Conservation (phyloP, 2,113 vertebrate species). For the Cryptomyrus ogoouensis region DNA sequence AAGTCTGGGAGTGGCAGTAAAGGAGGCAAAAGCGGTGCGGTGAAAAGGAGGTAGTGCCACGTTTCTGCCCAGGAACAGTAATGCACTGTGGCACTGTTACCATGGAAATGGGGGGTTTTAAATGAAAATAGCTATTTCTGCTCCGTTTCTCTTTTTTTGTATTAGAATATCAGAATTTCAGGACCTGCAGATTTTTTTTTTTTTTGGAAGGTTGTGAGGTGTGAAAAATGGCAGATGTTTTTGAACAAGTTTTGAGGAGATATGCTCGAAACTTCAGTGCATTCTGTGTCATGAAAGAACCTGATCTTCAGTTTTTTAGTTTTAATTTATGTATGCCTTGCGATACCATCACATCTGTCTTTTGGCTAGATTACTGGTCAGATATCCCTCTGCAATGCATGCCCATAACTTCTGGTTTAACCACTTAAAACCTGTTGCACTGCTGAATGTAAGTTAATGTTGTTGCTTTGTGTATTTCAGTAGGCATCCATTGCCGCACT, state of each 20-base stretch:
- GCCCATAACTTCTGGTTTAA: neutral
- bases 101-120: neutral
- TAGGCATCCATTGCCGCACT: constrained; percentile 1
- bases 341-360: neutral
- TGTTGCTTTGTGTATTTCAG: neutral
- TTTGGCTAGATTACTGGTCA: neutral
- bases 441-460: constrained; percentile 14
- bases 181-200: neutral
- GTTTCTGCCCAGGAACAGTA: neutral
- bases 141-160: neutral
- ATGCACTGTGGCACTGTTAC: constrained; percentile 24
- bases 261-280: neutral
- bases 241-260: neutral
- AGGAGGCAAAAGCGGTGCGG: constrained; percentile 74
- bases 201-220: neutral
- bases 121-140: neutral
- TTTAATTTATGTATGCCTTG: neutral
- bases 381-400: neutral
- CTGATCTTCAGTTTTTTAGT: neutral
- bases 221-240: neutral
- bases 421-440: neutral
- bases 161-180: neutral
- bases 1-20: constrained; percentile 84
- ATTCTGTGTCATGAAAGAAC: neutral
- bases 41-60: constrained; percentile 89